These are phyloP conservation scores for Sorex maritimensis DNA, from an alignment of 2,797 vertebrate genomes.

Conservation along the genomic window DNA sequence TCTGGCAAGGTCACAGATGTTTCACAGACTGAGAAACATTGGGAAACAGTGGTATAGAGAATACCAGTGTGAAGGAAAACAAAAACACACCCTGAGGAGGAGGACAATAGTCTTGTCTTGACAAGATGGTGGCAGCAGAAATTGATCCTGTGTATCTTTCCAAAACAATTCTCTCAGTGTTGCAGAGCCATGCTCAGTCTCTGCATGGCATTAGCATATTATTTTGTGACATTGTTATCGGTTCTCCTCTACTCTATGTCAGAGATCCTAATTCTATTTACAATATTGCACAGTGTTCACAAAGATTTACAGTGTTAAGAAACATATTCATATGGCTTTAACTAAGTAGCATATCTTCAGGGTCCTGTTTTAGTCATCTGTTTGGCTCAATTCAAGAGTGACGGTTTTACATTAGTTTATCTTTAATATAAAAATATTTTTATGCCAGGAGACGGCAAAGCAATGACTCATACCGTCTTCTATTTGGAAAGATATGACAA, in stretches of 20 bases:
- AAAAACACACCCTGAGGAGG: slow-evolving; percentile 62
- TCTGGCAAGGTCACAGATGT: slow-evolving; percentile 49
- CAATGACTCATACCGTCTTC: slow-evolving; percentile 65
- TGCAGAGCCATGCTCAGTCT: slow-evolving; percentile 7
- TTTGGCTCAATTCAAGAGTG: slow-evolving; percentile 35
- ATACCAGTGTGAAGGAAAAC: slow-evolving; percentile 41
- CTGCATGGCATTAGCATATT: background rate
- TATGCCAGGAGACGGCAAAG: slow-evolving; percentile 62
- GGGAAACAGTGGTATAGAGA: slow-evolving; percentile 46
- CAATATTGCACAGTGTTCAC: slow-evolving; percentile 7
- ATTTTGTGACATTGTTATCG: background rate
- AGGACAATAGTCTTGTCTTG: slow-evolving; percentile 58
- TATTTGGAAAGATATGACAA: slow-evolving; percentile 69
- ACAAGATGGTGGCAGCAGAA: slow-evolving; percentile 36
- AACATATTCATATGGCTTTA: slow-evolving; percentile 47
- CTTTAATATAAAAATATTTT: slow-evolving; percentile 64
- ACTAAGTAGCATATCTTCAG: background rate
- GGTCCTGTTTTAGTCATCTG: slow-evolving; percentile 45
- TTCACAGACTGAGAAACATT: slow-evolving; percentile 47
- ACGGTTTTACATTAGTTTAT: slow-evolving; percentile 61
- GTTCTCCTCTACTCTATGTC: background rate
- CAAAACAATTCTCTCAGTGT: slow-evolving; percentile 3
- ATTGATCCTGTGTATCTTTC: slow-evolving; percentile 6
- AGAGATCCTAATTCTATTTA: slow-evolving; percentile 30
- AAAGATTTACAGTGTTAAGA: slow-evolving; percentile 30